Evolutionary conservation across 2,113 vertebrate genomes (phyloP), one percentile per base, ranked within the genome.

Genomic region (Rhinopithecus roxellana): DNA sequence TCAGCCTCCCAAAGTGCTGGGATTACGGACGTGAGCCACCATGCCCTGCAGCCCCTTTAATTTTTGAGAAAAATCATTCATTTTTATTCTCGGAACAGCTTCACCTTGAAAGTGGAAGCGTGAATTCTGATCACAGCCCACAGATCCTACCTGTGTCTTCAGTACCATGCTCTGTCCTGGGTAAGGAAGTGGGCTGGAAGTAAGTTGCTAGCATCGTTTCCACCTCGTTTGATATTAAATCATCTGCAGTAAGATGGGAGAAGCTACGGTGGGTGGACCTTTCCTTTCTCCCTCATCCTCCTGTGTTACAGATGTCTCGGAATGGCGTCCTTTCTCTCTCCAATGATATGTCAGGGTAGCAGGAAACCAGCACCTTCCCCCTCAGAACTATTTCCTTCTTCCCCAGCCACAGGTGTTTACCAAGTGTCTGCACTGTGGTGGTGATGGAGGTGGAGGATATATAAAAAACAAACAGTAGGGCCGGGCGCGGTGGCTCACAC

Each of bases 311-410:
- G 3, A 52, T 50, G 23, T 32, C 78, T 55, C 22, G 0, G 72
- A 83, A 22, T 30, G 38, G 1, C 0, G 14, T 20, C 8, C 74
- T 30, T 22, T 20, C 64, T 50, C 6, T 5, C 8, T 10, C n/a
- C 9, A 23, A 20, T 45, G 72, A 77, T 0, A 0, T 2, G 40
- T 61, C 64, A 67, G 72, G 0, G 0, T 6, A 0, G 14, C 38
- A 18, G 55, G 45, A 69, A 25, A 11, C 48, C 5, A 9, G 50
- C 0, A 8, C 27, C 38, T 55, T 38, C 32, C 14, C 0, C 18
- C 67, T 6, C 0, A 3, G 35, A 81, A 55, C 48, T 11, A 5
- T 2, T 5, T 40, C 78, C 22, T 32, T 55, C 69, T 91, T 27
- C 32, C 27, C 74, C 30, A 2, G 6, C 13, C 3, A 8, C 11